phyloP scores from a whole-genome alignment of 2,797 vertebrate genomes.

The Pseudomugil gertrudae region DNA sequence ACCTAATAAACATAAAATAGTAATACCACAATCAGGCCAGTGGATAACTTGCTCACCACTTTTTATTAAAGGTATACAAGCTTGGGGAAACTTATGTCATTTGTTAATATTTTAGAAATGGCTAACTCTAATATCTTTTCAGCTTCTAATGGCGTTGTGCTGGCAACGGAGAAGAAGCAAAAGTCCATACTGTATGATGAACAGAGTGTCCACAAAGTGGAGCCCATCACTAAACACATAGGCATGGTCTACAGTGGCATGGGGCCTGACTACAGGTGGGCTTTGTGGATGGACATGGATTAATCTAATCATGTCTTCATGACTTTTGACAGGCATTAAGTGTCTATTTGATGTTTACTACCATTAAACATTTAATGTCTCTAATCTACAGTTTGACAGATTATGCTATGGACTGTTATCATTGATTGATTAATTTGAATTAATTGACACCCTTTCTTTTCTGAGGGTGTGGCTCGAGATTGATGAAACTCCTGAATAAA shows the following conservation, averaged over 20 bases:
- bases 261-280: slow-evolving; percentile 98
- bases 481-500: not conserved
- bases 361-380: not conserved
- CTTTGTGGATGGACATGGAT: not conserved
- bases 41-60: not conserved
- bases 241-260: slow-evolving; percentile 99
- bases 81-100: not conserved
- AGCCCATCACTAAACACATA: slow-evolving; percentile 99
- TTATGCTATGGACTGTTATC: no score
- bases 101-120: not conserved
- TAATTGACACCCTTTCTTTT: no score
- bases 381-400: no score
- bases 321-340: not conserved
- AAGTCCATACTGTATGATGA: slow-evolving; percentile 99
- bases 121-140: slow-evolving; percentile 36
- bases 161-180: slow-evolving; percentile 99
- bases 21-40: no score
- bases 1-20: no score
- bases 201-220: slow-evolving; percentile 98
- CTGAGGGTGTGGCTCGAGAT: no score
- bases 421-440: no score
- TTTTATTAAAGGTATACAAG: not conserved
- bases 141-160: slow-evolving; percentile 97
- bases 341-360: not conserved
- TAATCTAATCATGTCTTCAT: not conserved